Conservation (phyloP, 2,113 vertebrate species). For the Agapornis roseicollis region DNA sequence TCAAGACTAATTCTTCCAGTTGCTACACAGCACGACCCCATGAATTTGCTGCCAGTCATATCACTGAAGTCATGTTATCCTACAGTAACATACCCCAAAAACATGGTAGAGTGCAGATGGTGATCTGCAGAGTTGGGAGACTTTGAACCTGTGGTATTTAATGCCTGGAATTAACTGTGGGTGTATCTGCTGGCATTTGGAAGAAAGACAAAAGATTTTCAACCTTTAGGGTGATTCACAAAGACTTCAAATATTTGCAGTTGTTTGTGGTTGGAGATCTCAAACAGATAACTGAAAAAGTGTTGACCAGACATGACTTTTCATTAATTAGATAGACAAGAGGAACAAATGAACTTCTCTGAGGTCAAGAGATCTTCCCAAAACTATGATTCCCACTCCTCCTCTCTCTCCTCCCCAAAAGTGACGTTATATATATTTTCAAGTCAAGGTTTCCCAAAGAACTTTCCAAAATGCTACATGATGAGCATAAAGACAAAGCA, state of each 20-base stretch:
- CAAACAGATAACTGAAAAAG: not conserved
- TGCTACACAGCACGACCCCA: not conserved
- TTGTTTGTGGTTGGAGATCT: not conserved
- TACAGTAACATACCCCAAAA: not conserved
- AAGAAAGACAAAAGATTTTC: constrained; percentile 6
- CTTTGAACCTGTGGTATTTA: not conserved
- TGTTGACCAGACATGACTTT: not conserved
- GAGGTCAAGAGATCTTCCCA: not conserved
- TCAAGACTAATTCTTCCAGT: constrained; percentile 13
- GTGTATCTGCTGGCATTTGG: not conserved
- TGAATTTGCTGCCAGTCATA: constrained; percentile 3
- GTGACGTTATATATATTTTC: not conserved
- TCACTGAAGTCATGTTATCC: not conserved
- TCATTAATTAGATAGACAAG: not conserved
- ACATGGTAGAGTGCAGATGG: not conserved
- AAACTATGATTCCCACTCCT: not conserved
- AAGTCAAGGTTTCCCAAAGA: not conserved
- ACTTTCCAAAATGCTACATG: not conserved
- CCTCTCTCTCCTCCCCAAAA: rapidly evolving
- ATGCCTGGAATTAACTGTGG: not conserved
- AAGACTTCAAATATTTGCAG: constrained; percentile 5
- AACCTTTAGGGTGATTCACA: not conserved
- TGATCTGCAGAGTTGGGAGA: not conserved
- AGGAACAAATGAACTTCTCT: not conserved
- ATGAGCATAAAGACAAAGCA: not conserved